Evolutionary conservation across 2,888 invertebrate genomes (phyloP).

Genomic region (Andrena dorsata): DNA sequence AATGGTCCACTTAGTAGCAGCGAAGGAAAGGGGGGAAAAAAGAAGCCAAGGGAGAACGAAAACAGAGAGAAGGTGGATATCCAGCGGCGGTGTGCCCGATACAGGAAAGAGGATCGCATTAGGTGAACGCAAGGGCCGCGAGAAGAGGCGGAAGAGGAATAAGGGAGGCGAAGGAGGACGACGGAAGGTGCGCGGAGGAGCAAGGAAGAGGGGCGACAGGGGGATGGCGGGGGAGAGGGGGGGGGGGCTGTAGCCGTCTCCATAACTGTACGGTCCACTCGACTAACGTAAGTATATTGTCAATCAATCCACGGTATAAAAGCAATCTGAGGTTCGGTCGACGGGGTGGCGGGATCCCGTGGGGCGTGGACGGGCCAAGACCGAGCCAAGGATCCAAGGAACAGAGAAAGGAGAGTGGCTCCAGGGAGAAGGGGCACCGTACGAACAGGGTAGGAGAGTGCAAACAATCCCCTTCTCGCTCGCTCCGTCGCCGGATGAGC

Average conservation of each 20-base stretch:
- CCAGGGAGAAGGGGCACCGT: conserved; percentile 29
- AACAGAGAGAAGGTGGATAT: conserved; percentile 44
- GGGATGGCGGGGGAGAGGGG: background rate
- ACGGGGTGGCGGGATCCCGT: conserved; percentile 81
- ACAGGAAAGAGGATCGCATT: conserved; percentile 57
- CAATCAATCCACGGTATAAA: conserved; percentile 84
- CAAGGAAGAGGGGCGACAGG: background rate
- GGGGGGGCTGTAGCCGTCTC: conserved; percentile 69
- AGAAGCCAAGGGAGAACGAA: conserved; percentile 8
- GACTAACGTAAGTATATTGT: conserved; percentile 84
- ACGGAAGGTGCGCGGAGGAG: background rate
- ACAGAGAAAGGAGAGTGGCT: conserved; percentile 62
- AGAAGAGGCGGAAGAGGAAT: conserved; percentile 3
- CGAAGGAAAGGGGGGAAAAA: conserved; percentile 17
- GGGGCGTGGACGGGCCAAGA: conserved; percentile 74
- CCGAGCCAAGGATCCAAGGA: conserved; percentile 52
- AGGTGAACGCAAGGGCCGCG: conserved; percentile 31
- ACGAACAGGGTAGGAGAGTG: conserved; percentile 38
- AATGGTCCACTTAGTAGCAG: conserved; percentile 40
- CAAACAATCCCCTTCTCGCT: conserved; percentile 56
- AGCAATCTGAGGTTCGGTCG: conserved; percentile 84
- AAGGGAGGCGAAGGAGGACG: background rate
- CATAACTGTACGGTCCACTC: conserved; percentile 81
- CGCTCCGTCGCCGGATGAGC: background rate
- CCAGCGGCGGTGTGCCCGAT: conserved; percentile 54